Evolutionary conservation across 2,888 invertebrate genomes (phyloP).

Genomic region (Rhogogaster chlorosoma): DNA sequence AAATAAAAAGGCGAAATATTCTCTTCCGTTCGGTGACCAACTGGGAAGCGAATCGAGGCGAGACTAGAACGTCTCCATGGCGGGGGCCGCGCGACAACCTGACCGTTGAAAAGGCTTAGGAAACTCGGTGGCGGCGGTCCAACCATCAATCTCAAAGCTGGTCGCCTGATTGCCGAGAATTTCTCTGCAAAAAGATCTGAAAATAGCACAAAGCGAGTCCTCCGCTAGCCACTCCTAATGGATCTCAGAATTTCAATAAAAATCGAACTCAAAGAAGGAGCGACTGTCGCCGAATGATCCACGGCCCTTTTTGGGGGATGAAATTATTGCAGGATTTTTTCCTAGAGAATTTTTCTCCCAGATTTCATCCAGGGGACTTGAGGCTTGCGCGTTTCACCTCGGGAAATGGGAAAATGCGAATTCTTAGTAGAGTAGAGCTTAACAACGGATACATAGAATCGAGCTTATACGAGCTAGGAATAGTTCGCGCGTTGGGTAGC

Average conservation of each 20-base stretch:
- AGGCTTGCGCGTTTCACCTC: not conserved
- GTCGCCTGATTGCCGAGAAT: constrained; percentile 32
- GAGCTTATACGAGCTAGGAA: not conserved
- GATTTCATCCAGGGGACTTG: not conserved
- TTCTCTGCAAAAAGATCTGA: not conserved
- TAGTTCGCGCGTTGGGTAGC: not conserved
- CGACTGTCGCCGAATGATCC: not conserved
- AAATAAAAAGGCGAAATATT: constrained; percentile 52
- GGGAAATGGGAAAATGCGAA: not conserved
- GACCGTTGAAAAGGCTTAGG: constrained; percentile 29
- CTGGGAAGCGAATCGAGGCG: not conserved
- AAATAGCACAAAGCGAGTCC: not conserved
- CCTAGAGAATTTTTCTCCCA: no score
- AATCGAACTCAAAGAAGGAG: not conserved
- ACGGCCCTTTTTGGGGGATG: not conserved
- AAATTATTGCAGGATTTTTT: not conserved
- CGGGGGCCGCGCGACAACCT: not conserved
- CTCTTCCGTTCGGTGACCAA: constrained; percentile 14
- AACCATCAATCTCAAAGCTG: constrained; percentile 50
- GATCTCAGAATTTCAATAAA: not conserved
- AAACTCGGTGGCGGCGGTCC: constrained; percentile 21
- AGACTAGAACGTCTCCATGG: not conserved
- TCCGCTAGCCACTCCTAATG: not conserved
- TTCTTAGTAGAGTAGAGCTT: not conserved
- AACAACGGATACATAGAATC: not conserved